Conservation (phyloP, 2,113 vertebrate species). For the Nesoenas mayeri region DNA sequence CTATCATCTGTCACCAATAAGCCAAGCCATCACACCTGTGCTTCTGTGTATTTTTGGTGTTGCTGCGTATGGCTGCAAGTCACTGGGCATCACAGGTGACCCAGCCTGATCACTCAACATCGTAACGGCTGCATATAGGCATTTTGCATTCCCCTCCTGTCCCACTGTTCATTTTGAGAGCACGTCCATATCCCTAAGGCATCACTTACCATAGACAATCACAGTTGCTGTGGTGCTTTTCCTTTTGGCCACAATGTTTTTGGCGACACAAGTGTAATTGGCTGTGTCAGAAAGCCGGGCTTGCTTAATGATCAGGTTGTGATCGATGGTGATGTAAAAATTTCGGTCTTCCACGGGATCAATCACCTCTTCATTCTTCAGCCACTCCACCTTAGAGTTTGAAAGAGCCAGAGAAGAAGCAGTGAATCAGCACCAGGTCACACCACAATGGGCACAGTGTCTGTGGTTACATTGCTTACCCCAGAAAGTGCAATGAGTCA, state of each 20-base stretch:
- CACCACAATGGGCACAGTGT: neutral
- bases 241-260: slow-evolving; percentile 94
- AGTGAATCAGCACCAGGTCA: neutral
- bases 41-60: neutral
- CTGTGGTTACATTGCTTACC: neutral
- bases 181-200: rapidly evolving
- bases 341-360: slow-evolving; percentile 92
- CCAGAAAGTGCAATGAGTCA: neutral
- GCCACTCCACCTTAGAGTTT: slow-evolving; percentile 88
- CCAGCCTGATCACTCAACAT: neutral
- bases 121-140: rapidly evolving
- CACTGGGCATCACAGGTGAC: neutral
- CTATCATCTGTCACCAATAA: neutral
- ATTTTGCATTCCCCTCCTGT: neutral
- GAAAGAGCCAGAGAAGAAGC: slow-evolving; percentile 1
- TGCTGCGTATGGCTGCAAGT: neutral
- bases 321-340: slow-evolving; percentile 96
- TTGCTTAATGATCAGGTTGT: slow-evolving; percentile 97
- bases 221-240: slow-evolving; percentile 91
- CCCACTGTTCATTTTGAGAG: neutral
- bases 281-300: slow-evolving; percentile 93
- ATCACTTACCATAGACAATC: slow-evolving; percentile 89
- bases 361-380: slow-evolving; percentile 93
- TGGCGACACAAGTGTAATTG: slow-evolving; percentile 95
- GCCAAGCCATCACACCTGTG: neutral